Percentiles rank a stretch among this genome's conserved stretches.
Evolutionary conservation across 2,797 vertebrate species (phyloP).

Genomic region (Cheirogaleus major): DNA sequence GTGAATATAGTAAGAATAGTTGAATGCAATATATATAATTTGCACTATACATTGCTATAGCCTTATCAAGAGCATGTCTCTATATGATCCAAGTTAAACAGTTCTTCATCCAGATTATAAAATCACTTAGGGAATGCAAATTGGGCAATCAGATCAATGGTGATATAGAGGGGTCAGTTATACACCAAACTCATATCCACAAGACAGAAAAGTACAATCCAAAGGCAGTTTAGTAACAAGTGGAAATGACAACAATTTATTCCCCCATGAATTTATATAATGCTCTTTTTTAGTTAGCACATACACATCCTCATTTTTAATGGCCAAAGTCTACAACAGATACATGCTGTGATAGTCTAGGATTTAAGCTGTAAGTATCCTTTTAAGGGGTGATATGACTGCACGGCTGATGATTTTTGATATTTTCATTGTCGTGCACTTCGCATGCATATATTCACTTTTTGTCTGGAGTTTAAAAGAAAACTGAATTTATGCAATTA

Average conservation of each 20-base stretch:
- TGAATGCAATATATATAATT: not conserved
- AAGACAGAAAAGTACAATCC: not conserved
- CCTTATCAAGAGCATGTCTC: not conserved
- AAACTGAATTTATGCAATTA: constrained; percentile 38
- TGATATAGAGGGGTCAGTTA: not conserved
- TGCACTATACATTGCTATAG: not conserved
- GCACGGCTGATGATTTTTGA: not conserved
- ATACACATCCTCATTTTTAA: not conserved
- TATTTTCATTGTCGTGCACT: not conserved
- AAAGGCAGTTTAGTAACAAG: not conserved
- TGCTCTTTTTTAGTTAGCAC: not conserved
- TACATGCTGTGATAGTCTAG: not conserved
- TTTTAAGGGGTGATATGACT: not conserved
- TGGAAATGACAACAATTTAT: not conserved
- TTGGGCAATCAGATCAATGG: not conserved
- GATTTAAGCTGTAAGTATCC: not conserved
- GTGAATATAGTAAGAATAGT: not conserved
- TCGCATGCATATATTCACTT: not conserved
- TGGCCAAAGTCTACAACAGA: not conserved
- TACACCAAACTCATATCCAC: not conserved
- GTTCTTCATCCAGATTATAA: not conserved
- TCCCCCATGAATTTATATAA: not conserved
- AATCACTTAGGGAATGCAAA: constrained; percentile 5
- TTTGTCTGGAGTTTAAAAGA: constrained; percentile 53
- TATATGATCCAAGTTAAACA: not conserved